phyloP scores from a whole-genome alignment of 2,797 vertebrate species.

The Siniperca obscura region DNA sequence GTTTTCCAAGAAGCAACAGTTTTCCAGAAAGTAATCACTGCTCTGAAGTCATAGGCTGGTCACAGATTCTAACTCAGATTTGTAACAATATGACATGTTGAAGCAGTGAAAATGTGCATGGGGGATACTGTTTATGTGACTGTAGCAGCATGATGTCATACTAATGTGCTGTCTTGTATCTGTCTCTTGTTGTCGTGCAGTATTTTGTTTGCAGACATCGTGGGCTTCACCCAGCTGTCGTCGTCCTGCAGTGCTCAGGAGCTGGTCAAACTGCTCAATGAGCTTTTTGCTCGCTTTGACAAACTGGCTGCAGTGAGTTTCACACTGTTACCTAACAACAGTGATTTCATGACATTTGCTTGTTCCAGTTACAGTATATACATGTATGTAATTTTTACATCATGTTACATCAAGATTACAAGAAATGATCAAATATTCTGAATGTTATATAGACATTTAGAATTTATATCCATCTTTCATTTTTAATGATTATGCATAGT shows the following conservation, averaged over 20 bases:
- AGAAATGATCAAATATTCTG: neutral
- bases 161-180: slow-evolving; percentile 7
- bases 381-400: neutral
- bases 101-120: neutral
- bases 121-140: neutral
- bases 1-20: neutral
- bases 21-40: neutral
- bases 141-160: neutral
- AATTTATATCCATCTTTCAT: neutral
- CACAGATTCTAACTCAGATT: neutral
- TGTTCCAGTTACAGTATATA: neutral
- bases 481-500: neutral
- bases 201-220: slow-evolving; percentile 96
- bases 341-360: neutral
- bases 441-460: neutral
- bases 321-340: neutral
- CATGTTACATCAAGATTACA: neutral
- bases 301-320: slow-evolving; percentile 93
- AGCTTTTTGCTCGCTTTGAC: slow-evolving; percentile 96
- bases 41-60: neutral
- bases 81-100: neutral
- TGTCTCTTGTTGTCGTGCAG: slow-evolving; percentile 76
- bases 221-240: slow-evolving; percentile 96
- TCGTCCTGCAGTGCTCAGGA: slow-evolving; percentile 95
- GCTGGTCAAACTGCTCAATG: slow-evolving; percentile 95